A percentile compares a stretch with the other conserved stretches of the same genome.
phyloP scores from a whole-genome alignment of 1,140 invertebrate genomes.

The Steinernema khuongi region DNA sequence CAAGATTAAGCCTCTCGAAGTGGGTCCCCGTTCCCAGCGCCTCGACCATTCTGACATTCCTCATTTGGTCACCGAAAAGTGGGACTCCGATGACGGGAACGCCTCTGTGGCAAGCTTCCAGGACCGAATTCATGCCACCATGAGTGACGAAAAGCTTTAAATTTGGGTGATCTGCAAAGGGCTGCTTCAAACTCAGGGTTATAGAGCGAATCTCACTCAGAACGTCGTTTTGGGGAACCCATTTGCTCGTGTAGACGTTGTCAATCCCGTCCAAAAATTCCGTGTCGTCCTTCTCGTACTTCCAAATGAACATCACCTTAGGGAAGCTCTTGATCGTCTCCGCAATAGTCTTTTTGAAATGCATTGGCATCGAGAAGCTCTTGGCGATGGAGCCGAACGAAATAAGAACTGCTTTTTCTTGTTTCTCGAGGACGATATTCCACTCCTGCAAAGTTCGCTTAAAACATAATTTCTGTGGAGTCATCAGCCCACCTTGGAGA shows the following conservation, averaged over 20 bases:
- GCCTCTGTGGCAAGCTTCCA: constrained; percentile 35
- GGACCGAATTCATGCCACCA: constrained; percentile 38
- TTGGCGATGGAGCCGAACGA: constrained; percentile 32
- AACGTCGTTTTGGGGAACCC: constrained; percentile 38
- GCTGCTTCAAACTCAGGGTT: neutral
- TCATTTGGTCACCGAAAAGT: constrained; percentile 40
- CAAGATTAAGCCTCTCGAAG: neutral
- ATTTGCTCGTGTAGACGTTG: constrained; percentile 31
- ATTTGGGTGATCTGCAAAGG: constrained; percentile 25
- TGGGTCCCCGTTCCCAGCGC: constrained; percentile 13
- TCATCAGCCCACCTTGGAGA: constrained; percentile 15
- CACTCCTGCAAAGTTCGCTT: constrained; percentile 29
- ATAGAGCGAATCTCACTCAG: constrained; percentile 15
- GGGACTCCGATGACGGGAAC: constrained; percentile 43
- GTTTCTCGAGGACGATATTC: constrained; percentile 25
- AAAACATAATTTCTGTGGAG: neutral
- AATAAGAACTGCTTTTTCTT: constrained; percentile 26
- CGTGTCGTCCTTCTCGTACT: constrained; percentile 31
- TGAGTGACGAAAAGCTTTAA: constrained; percentile 43
- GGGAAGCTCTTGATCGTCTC: constrained; percentile 18
- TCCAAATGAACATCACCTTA: constrained; percentile 40
- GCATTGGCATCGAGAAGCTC: constrained; percentile 21
- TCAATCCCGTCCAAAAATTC: constrained; percentile 10
- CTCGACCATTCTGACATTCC: constrained; percentile 31
- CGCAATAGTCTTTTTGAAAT: constrained; percentile 25